Base-by-base conservation (phyloP, 2,113 vertebrate species). In the Elaphurus davidianus region DNA sequence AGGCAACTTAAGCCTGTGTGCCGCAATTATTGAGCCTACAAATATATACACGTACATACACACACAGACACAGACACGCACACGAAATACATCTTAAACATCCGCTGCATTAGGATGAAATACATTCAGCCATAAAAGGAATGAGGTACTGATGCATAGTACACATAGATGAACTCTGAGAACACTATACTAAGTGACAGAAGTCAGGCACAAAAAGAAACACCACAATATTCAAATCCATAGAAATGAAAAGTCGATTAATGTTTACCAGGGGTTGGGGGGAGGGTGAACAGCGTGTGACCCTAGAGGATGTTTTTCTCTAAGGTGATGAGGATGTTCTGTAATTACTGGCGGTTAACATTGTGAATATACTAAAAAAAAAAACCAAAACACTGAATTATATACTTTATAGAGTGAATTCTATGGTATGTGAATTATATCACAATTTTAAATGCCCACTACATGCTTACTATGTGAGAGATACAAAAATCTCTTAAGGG, bases 231-330 rank as follows among this genome's bases (percentile, higher is more conserved):
- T 16, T 64, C 16, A 64, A 92, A 64, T 64, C 16, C 78, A 62
- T 40, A 54, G 27, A 81, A 59, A 83, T n/a, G 40, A 64, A 40
- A 82, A 21, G 12, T 6, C 13, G 45, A 83, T 43, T 21, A 64
- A 19, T 5, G n/a, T 17, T n/a, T 17, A 60, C n/a, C 57, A 36
- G 40, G 1, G 21, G 40, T 30, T 16, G 27, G 12, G n/a, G 3
- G 1, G 43, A 23, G 23, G 17, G 6, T 30, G 7, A 45, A 9
- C 5, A 21, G 1, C 2, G 13, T 54, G 13, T 57, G 2, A 45
- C 16, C 28, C 10, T 4, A 27, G 33, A 16, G 36, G 25, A 9
- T 2, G 2, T 25, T 84, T 59, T 79, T 83, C 47, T 62, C 25
- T 10, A 12, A 12, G 11, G 19, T 33, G 30, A 91, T 36, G 33